A percentile compares a stretch with the other conserved stretches of the same genome.
Evolutionary conservation across 2,888 invertebrate genomes (phyloP).

Genomic region (Spilarctia lutea): DNA sequence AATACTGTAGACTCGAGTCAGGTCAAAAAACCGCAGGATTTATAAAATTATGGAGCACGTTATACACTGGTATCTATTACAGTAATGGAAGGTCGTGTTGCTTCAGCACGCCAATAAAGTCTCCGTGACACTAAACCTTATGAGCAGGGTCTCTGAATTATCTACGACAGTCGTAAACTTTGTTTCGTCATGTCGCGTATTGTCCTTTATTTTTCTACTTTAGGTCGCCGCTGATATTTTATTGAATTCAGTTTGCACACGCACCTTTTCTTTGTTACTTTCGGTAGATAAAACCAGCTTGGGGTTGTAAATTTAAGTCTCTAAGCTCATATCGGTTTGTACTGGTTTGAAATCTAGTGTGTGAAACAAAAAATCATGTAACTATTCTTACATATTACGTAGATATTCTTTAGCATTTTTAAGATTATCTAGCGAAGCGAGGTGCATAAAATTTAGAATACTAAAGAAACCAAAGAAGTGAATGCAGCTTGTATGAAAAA

Average conservation of each 20-base stretch:
- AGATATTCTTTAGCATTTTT: not conserved
- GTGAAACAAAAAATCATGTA: not conserved
- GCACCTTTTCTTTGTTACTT: constrained; percentile 20
- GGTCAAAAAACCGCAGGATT: constrained; percentile 9
- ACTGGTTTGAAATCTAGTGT: not conserved
- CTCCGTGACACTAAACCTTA: constrained; percentile 53
- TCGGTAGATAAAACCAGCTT: not conserved
- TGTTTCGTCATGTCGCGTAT: constrained; percentile 54
- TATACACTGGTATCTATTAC: constrained; percentile 47
- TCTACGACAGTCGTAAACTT: constrained; percentile 57
- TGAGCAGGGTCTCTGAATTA: constrained; percentile 54
- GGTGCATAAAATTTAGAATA: not conserved
- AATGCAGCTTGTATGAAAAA: not conserved
- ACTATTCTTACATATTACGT: too few species aligned
- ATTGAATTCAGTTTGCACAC: constrained; percentile 41
- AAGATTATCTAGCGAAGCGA: not conserved
- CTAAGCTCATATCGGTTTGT: not conserved
- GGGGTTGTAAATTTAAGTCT: constrained; percentile 14
- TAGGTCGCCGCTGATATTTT: constrained; percentile 46
- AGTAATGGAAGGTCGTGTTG: constrained; percentile 52
- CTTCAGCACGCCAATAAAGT: constrained; percentile 55
- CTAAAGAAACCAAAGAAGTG: not conserved
- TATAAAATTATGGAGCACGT: constrained; percentile 28
- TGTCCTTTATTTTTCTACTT: constrained; percentile 47
- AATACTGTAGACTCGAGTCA: not conserved